Conservation (phyloP, 1,140 invertebrate species). For the Piezodorus guildinii region DNA sequence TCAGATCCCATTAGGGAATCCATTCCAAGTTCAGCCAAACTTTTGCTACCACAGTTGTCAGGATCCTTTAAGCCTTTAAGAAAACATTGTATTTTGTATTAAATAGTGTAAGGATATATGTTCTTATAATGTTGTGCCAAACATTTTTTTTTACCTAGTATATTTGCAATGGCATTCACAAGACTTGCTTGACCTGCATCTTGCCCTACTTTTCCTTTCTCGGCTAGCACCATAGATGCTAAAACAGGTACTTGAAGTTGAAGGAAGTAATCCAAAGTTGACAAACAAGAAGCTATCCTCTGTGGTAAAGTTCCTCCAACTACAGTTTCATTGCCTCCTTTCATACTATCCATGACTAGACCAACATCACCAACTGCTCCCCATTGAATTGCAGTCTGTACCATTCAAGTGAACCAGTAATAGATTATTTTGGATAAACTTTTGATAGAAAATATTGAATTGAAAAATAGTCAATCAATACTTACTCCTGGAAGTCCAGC, state of each 20-base stretch:
- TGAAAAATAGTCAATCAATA: neutral
- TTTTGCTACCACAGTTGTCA: constrained; percentile 55
- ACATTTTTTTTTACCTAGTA: constrained; percentile 47
- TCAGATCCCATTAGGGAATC: constrained; percentile 97
- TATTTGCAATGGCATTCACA: constrained; percentile 65
- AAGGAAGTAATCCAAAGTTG: constrained; percentile 75
- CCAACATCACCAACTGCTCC: constrained; percentile 96
- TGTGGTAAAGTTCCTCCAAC: constrained; percentile 89
- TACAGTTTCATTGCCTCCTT: constrained; percentile 70
- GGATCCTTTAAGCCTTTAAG: constrained; percentile 59
- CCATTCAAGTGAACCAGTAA: neutral
- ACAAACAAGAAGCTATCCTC: constrained; percentile 76
- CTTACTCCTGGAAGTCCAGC: constrained; percentile 62
- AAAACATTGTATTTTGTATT: neutral
- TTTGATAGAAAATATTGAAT: no score
- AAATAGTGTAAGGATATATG: neutral
- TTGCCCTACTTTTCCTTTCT: constrained; percentile 53
- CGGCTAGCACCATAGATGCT: constrained; percentile 65
- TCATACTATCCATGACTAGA: constrained; percentile 74
- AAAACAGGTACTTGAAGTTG: constrained; percentile 76
- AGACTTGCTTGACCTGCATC: constrained; percentile 43
- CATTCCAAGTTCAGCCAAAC: constrained; percentile 86
- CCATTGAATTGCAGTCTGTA: constrained; percentile 81
- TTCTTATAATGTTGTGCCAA: neutral
- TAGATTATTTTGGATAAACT: neutral